Evolutionary conservation across 2,113 vertebrate genomes (phyloP).

Genomic region (Phalacrocorax carbo): DNA sequence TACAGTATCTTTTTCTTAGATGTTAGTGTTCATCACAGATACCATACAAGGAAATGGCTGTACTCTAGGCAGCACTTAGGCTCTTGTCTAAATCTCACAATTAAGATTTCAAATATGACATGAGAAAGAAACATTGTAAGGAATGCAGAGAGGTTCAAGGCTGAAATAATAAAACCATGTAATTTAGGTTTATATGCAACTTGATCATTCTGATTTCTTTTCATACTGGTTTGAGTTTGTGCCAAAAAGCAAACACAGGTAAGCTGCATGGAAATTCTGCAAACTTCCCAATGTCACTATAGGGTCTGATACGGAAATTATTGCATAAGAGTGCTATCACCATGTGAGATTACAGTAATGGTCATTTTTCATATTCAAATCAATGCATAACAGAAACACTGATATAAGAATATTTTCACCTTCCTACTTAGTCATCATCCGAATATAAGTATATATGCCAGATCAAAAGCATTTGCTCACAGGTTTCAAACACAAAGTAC

Average conservation of each 20-base stretch:
- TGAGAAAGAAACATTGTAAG: not conserved
- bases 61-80: not conserved
- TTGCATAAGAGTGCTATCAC: rapidly evolving
- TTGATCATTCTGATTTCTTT: not conserved
- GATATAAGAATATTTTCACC: not conserved
- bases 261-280: not conserved
- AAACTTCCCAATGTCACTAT: not conserved
- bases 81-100: not conserved
- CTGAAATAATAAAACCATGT: not conserved
- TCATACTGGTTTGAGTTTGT: not conserved
- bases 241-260: not conserved
- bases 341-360: not conserved
- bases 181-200: not conserved
- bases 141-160: not conserved
- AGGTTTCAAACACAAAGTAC: not conserved
- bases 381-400: not conserved
- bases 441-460: not conserved
- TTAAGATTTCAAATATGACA: not conserved
- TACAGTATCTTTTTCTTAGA: not conserved
- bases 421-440: not conserved
- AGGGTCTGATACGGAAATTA: not conserved
- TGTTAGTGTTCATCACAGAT: not conserved
- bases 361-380: not conserved
- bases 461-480: not conserved
- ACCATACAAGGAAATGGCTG: not conserved